Base-by-base conservation (phyloP, 1,140 invertebrate genomes). In the Drosophila pectinifera region DNA sequence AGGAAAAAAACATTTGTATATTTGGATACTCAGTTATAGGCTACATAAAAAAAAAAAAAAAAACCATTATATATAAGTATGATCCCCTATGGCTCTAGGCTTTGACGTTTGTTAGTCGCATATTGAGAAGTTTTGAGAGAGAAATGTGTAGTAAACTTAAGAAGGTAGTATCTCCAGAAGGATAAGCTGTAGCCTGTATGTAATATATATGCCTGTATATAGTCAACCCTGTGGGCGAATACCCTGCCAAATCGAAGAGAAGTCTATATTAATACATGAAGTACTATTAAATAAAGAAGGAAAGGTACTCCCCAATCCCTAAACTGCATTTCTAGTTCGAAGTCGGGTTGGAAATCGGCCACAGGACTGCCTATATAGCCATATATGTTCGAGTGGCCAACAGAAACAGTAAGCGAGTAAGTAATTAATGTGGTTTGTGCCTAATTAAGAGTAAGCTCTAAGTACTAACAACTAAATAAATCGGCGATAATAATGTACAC, bases 21-120 rank as follows among this genome's bases (percentile, higher is more conserved):
- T 83, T 80, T 80, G 77, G 77, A 84, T 82, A 82, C 57, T 73
- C 57, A 67, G 48, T 75, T 64, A 36, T 45, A 7, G 20, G 34
- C 51, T 57, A 53, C 31, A 34, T 46, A 31, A 38, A 41, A 41
- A 41, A 54, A 62, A 75, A 77, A 73, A 48, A 73, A 58, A 65
- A 73, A 42, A 51, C 18, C 24, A 5, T 28, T 28, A 14, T 51
- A 0, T 18, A 48, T 49, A 14, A 34, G 18, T 51, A 49, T 48
- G 48, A 63, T 74, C 31, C 11, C 80, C 63, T 84, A 84, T 11
- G 18, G 34, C 63, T 51, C 49, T 83, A 65, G 48, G 45, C 49
- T 68, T 68, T 53, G 36, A 42, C 61, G 41, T 26, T 22, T 45
- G 48, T 22, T 10, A 22, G 56, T 28, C 56, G 56, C 31, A 31